Evolutionary conservation across 2,888 invertebrate species (phyloP).

Genomic region (Tuberolachnus salignus): DNA sequence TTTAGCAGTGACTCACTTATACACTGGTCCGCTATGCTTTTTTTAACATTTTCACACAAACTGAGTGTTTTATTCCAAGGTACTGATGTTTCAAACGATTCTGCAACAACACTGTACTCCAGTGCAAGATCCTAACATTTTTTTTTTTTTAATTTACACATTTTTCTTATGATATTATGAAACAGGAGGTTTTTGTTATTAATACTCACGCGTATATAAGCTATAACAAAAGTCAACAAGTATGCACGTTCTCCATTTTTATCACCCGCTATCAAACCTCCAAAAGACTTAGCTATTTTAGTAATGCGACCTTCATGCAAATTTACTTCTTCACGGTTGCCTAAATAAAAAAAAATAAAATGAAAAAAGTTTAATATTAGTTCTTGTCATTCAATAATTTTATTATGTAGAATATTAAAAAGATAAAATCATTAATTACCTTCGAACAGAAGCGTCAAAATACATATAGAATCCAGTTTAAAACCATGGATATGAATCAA

Average conservation of each 20-base stretch:
- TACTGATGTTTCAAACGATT: conserved; percentile 98
- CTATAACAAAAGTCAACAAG: conserved; percentile 95
- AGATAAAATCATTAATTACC: conserved; percentile 63
- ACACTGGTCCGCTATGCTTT: conserved; percentile 71
- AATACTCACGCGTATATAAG: conserved; percentile 85
- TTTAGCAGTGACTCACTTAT: conserved; percentile 63
- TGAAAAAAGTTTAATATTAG: too few species aligned
- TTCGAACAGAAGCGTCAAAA: conserved; percentile 88
- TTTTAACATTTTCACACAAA: conserved; percentile 89
- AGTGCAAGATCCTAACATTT: conserved; percentile 91
- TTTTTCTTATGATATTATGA: too few species aligned
- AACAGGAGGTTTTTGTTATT: too few species aligned
- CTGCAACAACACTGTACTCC: conserved; percentile 85
- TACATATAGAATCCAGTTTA: conserved; percentile 79
- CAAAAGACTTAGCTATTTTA: conserved; percentile 74
- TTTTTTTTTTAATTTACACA: too few species aligned
- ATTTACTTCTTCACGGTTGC: conserved; percentile 13
- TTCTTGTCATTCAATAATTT: too few species aligned
- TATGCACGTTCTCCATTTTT: conserved; percentile 95
- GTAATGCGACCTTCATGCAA: conserved; percentile 68
- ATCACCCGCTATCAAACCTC: conserved; percentile 89
- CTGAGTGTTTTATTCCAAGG: conserved; percentile 89
- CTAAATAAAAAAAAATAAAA: not conserved
- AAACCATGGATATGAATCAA: conserved; percentile 90
- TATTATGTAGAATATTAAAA: not conserved